Evolutionary conservation across 2,113 vertebrate species (phyloP), one percentile per base, ranked within the genome.

Genomic region (Athene noctua): DNA sequence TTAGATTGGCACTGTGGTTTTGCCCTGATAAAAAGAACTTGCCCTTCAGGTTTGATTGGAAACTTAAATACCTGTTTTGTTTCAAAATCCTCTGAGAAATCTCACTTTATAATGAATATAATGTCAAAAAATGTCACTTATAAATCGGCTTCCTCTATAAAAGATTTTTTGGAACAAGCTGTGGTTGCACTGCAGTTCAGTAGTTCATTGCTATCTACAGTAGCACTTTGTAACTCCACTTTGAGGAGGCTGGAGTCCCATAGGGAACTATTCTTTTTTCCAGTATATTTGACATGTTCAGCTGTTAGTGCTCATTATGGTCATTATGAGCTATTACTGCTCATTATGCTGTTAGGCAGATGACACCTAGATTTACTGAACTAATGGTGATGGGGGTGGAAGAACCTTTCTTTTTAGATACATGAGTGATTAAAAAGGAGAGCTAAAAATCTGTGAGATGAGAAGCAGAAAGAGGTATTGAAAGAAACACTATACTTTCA

Each of bases 341-440:
- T 97, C 95, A 95, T 96, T 97, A 97, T 13, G 57, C 91, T 91
- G 90, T 96, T 97, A 97, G 82, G 90, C 67, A 96, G 96, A 96
- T 96, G 96, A 97, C 92, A 97, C 91, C 91, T 90, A 86, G 92
- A 96, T 97, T 95, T 95, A 86, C 94, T 86, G 86, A 94, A 63
- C 80, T 97, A 90, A 86, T 90, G 63, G 85, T 52, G 63, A 66
- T 86, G 85, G 91, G 88, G 82, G 85, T 73, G 85, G 81, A 92
- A 86, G 74, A 92, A 85, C 36, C 86, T 88, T 96, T 91, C 84
- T 70, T 78, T 85, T 79, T 25, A 94, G 86, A 70, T 62, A 59
- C 44, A 52, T 5, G 55, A 79, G 1, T 44, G 57, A 92, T 79
- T 79, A 67, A 72, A 95, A 83, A 86, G 51, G 29, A 78, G 30